Evolutionary conservation across 2,888 invertebrate species (phyloP).

Genomic region (Diabrotica balteata): DNA sequence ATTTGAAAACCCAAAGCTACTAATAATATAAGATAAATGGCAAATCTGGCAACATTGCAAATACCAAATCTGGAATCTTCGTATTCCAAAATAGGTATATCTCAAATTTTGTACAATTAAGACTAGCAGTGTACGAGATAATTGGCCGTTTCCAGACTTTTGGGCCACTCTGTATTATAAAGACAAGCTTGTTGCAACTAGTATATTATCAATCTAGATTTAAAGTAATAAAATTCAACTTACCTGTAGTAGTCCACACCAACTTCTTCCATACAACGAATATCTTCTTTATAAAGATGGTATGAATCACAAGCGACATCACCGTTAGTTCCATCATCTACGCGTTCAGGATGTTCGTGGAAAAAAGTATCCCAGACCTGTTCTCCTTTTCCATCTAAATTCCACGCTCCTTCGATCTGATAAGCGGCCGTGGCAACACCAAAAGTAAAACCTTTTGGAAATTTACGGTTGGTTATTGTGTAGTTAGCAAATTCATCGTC

Average conservation of each 20-base stretch:
- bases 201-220: too few relatives aligned
- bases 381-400: constrained; percentile 47
- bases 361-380: constrained; percentile 40
- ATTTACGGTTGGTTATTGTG: constrained; percentile 34
- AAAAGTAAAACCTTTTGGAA: constrained; percentile 41
- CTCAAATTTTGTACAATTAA: too few relatives aligned
- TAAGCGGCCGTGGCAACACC: constrained; percentile 51
- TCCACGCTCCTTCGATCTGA: constrained; percentile 50
- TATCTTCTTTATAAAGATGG: constrained; percentile 69
- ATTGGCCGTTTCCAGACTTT: too few relatives aligned
- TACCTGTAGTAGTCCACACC: constrained; percentile 64
- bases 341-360: constrained; percentile 28
- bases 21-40: too few relatives aligned
- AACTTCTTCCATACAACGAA: constrained; percentile 64
- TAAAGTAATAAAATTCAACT: neutral
- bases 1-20: too few relatives aligned
- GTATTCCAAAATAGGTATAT: too few relatives aligned
- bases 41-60: too few relatives aligned
- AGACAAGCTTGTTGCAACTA: too few relatives aligned
- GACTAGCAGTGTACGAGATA: too few relatives aligned
- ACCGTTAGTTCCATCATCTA: constrained; percentile 59
- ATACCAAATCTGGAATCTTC: too few relatives aligned
- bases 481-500: constrained; percentile 35
- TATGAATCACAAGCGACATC: constrained; percentile 74
- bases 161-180: too few relatives aligned